Percentiles rank a stretch among this genome's conserved stretches.
These are phyloP conservation scores for Opisthocomus hoazin DNA, from an alignment of 2,113 vertebrate genomes.

Conservation along the genomic window DNA sequence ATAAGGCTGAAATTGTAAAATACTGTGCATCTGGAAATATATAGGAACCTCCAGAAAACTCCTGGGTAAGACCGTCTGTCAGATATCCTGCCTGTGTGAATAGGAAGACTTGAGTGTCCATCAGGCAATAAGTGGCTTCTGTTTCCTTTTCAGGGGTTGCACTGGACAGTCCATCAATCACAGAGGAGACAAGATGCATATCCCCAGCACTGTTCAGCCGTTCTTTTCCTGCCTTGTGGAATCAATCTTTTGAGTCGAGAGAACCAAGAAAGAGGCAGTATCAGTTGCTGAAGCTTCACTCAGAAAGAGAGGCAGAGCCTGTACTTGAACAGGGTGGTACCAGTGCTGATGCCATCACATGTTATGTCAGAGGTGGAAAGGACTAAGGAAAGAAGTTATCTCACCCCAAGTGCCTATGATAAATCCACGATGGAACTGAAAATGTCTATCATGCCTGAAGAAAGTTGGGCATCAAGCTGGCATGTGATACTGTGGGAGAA, in stretches of 20 bases:
- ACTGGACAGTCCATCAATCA: background rate
- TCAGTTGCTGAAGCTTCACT: background rate
- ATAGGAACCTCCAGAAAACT: background rate
- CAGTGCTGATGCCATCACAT: background rate
- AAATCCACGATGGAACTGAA: background rate
- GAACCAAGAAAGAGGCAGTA: background rate
- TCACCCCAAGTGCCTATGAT: background rate
- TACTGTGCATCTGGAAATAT: background rate
- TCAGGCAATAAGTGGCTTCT: background rate
- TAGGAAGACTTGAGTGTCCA: background rate
- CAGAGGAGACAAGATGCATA: background rate
- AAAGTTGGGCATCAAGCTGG: background rate
- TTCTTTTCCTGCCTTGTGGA: background rate
- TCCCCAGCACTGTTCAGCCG: background rate
- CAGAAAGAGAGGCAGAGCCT: background rate
- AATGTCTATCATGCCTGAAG: background rate
- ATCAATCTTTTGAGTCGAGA: background rate
- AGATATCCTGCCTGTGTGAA: background rate
- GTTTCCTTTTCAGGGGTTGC: background rate
- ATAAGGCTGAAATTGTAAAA: background rate
- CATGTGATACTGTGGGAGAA: background rate
- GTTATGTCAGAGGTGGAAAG: background rate
- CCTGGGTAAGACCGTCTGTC: background rate
- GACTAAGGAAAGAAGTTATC: background rate
- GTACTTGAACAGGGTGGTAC: background rate